Evolutionary conservation across 53 echinoderm and acorn worm genomes (phyloP).

Genomic region (Arbacia lixula): DNA sequence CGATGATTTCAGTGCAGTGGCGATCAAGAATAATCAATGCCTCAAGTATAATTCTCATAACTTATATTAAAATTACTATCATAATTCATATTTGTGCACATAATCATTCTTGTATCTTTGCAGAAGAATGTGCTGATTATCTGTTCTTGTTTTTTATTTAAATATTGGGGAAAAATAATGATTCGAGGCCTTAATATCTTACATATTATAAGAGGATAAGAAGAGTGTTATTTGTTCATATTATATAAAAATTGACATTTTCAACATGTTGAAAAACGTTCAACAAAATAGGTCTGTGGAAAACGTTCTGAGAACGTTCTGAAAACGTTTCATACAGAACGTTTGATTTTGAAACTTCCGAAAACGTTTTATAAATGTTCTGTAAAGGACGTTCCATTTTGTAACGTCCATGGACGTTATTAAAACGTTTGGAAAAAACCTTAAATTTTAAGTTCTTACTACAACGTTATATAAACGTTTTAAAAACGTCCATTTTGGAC

Average conservation of each 20-base stretch:
- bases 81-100: slow-evolving; percentile 18
- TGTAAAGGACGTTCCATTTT: no score
- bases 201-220: slow-evolving; percentile 22
- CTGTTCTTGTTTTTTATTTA: slow-evolving; percentile 21
- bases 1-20: no score
- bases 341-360: slow-evolving; percentile 16
- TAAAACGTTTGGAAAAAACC: slow-evolving; percentile 23
- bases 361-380: slow-evolving; percentile 23
- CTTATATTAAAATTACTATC: neutral
- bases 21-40: no score
- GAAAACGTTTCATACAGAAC: slow-evolving; percentile 24
- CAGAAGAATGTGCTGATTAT: slow-evolving; percentile 3
- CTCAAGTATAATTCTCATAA: slow-evolving; percentile 24
- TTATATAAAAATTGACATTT: slow-evolving; percentile 30
- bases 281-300: slow-evolving; percentile 27
- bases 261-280: slow-evolving; percentile 21
- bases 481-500: slow-evolving; percentile 21
- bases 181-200: slow-evolving; percentile 1
- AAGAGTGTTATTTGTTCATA: slow-evolving; percentile 27
- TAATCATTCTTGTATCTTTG: slow-evolving; percentile 11
- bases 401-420: no score
- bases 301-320: slow-evolving; percentile 24
- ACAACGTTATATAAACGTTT: no score
- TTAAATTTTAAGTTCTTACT: slow-evolving; percentile 27
- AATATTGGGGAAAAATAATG: slow-evolving; percentile 5